These are phyloP conservation scores for Eutolmus rufibarbis DNA, from an alignment of 2,888 invertebrate species.

Conservation along the genomic window DNA sequence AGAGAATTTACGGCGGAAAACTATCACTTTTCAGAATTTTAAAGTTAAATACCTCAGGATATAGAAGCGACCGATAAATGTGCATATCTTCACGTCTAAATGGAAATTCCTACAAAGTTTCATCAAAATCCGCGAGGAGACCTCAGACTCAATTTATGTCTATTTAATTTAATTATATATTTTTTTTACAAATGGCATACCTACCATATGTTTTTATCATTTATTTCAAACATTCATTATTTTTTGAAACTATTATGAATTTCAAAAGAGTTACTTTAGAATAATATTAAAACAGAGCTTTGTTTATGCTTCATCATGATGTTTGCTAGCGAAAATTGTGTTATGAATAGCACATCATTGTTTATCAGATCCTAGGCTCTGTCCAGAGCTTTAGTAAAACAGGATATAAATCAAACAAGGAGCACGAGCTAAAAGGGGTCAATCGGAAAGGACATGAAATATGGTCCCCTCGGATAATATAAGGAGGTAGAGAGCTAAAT, in stretches of 20 bases:
- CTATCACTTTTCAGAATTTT: too few relatives aligned
- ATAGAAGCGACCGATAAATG: too few relatives aligned
- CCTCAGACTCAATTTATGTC: too few relatives aligned
- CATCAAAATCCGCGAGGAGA: too few relatives aligned
- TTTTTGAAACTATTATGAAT: background rate
- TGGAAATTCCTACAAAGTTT: too few relatives aligned
- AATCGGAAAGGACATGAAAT: background rate
- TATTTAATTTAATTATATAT: too few relatives aligned
- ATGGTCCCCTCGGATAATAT: background rate
- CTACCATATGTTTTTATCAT: too few relatives aligned
- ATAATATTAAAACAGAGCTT: background rate
- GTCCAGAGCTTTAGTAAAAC: background rate
- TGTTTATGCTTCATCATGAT: background rate
- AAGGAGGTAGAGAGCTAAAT: background rate
- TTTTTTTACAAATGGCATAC: too few relatives aligned
- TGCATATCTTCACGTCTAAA: too few relatives aligned
- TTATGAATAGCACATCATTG: background rate
- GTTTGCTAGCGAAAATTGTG: background rate
- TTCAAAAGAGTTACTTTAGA: background rate
- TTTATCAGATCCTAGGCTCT: background rate
- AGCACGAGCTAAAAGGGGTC: background rate
- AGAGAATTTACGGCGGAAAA: too few relatives aligned
- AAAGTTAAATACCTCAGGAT: too few relatives aligned
- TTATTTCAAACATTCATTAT: background rate
- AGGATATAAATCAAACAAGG: background rate